Evolutionary conservation across 2,113 vertebrate species (phyloP), one percentile per base, ranked within the genome.

Genomic region (Periophthalmodon schlosseri): DNA sequence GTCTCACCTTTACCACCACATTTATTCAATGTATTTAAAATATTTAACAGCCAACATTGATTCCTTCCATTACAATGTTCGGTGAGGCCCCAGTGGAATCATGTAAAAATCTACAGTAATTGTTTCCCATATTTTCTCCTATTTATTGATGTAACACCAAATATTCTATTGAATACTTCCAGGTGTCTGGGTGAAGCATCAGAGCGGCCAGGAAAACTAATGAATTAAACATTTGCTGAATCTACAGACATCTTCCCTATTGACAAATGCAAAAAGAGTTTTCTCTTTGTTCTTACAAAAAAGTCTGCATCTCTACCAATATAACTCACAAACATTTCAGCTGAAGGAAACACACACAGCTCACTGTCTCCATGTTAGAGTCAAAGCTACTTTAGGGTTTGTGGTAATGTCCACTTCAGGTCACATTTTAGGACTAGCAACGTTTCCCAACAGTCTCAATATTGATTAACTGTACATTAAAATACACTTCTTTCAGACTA

Each of bases 21-120:
- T 86, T 82, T 82, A 76, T 85, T 81, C 74, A 78, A 52, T 21
- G 56, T 39, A 66, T 63, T 83, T 9, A 66, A 81, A 84, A 72
- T 75, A 85, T 71, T 74, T 81, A 70, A 89, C 23, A 34, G 18
- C 15, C 63, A 39, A 18, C 3, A 36, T n/a, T 44, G 63, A 39
- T 39, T 44, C 1, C 34, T 44, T 21, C 20, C 20, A 65, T n/a
- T n/a, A 36, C 10, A 12, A 20, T 34, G 24, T 81, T 74, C 72
- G 72, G 81, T 80, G 68, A 76, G 44, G 36, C 4, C 14, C 58
- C 28, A 34, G 28, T 8, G 28, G 60, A 63, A 63, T 63, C 34
- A 2, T 14, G 15, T 15, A 28, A 4, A 14, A 24, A 13, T 33
- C 4, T 4, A 28, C 23, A 60, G 33, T 34, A 13, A 34, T 33